Evolutionary conservation across 1,140 invertebrate genomes (phyloP).

Genomic region (Oreohelix idahoensis): DNA sequence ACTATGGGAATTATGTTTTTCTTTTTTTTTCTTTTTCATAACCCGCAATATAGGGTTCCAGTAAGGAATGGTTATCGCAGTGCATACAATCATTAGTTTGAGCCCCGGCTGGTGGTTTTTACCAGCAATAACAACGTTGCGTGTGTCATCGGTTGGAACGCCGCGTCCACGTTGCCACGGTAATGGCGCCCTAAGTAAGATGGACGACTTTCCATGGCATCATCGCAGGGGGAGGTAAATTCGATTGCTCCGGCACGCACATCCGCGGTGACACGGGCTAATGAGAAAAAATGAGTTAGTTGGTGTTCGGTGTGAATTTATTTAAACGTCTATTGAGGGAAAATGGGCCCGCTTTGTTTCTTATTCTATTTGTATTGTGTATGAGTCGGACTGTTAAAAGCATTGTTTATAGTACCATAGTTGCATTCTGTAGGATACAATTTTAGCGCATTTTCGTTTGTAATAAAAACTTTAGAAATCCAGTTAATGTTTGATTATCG

Average conservation of each 20-base stretch:
- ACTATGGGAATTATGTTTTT: no score
- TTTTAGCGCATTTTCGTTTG: no score
- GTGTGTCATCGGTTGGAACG: not conserved
- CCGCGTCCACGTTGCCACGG: not conserved
- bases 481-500: no score
- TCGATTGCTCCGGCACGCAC: constrained; percentile 15
- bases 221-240: constrained; percentile 7
- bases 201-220: constrained; percentile 10
- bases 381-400: no score
- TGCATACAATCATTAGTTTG: not conserved
- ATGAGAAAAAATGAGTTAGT: not conserved
- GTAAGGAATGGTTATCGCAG: not conserved
- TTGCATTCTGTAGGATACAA: no score
- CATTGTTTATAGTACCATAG: no score
- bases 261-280: not conserved
- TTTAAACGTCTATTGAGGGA: constrained; percentile 1
- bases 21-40: not conserved
- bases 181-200: constrained; percentile 14
- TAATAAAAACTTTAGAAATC: no score
- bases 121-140: constrained; percentile 13
- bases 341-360: no score
- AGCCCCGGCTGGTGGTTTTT: not conserved
- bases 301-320: not conserved
- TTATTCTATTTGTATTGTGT: no score
- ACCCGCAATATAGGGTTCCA: not conserved